Evolutionary conservation across 2,888 invertebrate species (phyloP).

Genomic region (Drosophila suboccidentalis): DNA sequence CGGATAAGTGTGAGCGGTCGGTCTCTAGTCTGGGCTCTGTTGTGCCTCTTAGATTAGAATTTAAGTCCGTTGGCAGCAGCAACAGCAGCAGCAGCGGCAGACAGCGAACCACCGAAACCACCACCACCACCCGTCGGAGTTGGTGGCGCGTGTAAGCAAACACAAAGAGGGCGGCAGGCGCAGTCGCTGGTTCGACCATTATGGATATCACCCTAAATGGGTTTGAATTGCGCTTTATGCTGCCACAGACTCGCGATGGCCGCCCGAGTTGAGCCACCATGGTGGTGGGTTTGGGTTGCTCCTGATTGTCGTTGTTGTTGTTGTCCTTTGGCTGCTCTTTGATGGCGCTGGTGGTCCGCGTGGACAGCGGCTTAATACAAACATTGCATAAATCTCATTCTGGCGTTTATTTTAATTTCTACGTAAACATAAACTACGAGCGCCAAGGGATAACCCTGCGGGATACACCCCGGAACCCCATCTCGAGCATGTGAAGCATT

Average conservation of each 20-base stretch:
- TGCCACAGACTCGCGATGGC: slow-evolving; percentile 48
- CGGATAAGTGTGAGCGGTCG: slow-evolving; percentile 73
- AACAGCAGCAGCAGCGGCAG: slow-evolving; percentile 43
- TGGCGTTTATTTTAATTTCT: slow-evolving; percentile 84
- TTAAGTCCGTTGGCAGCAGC: slow-evolving; percentile 68
- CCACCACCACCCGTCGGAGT: slow-evolving; percentile 31
- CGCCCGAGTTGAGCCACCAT: slow-evolving; percentile 19
- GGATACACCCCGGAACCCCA: slow-evolving; percentile 19
- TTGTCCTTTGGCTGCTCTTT: slow-evolving; percentile 38
- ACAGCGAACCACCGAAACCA: slow-evolving; percentile 29
- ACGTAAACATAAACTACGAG: slow-evolving; percentile 81
- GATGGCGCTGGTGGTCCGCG: slow-evolving; percentile 38
- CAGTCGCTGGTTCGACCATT: slow-evolving; percentile 69
- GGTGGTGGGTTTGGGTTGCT: slow-evolving; percentile 54
- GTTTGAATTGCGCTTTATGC: slow-evolving; percentile 57
- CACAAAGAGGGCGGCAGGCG: slow-evolving; percentile 60
- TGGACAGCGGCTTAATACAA: slow-evolving; percentile 81
- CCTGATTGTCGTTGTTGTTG: slow-evolving; percentile 28
- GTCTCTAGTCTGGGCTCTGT: slow-evolving; percentile 48
- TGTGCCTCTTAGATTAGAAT: slow-evolving; percentile 76
- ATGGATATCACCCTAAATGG: slow-evolving; percentile 81
- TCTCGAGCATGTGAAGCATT: slow-evolving; percentile 26
- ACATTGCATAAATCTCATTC: slow-evolving; percentile 83
- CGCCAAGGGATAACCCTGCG: slow-evolving; percentile 67
- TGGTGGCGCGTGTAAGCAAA: slow-evolving; percentile 59